A percentile compares a stretch with the other conserved stretches of the same genome.
Conservation (phyloP, 2,797 vertebrate genomes). For the Sebastes steindachneri region DNA sequence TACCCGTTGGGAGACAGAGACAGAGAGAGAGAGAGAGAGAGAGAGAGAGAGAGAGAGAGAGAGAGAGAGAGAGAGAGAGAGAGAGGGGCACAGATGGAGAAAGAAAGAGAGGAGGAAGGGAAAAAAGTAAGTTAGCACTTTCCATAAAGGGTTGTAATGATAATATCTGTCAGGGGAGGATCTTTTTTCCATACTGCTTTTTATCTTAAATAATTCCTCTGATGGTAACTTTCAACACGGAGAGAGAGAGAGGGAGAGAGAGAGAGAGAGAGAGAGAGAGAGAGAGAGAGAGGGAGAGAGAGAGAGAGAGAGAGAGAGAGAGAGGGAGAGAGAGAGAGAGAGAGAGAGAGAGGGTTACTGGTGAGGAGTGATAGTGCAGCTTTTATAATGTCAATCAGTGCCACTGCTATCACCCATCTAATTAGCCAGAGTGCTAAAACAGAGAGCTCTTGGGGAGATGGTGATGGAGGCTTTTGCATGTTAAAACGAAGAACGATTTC, state of each 20-base stretch:
- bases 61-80: slow-evolving; percentile 26
- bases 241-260: slow-evolving; percentile 83
- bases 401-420: slow-evolving; percentile 88
- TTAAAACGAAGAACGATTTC: slow-evolving; percentile 86
- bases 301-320: slow-evolving; percentile 81
- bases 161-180: slow-evolving; percentile 89
- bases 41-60: slow-evolving; percentile 41
- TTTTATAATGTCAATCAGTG: slow-evolving; percentile 97
- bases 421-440: slow-evolving; percentile 93
- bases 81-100: slow-evolving; percentile 41
- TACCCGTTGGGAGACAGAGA: slow-evolving; percentile 65
- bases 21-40: too few species aligned
- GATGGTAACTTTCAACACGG: slow-evolving; percentile 92
- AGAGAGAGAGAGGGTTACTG: slow-evolving; percentile 60
- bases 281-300: slow-evolving; percentile 81
- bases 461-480: slow-evolving; percentile 92
- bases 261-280: slow-evolving; percentile 83
- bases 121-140: slow-evolving; percentile 86
- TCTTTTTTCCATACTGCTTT: slow-evolving; percentile 83
- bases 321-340: slow-evolving; percentile 82
- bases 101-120: slow-evolving; percentile 47
- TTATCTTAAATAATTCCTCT: slow-evolving; percentile 95
- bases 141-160: slow-evolving; percentile 93
- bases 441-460: slow-evolving; percentile 91
- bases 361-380: slow-evolving; percentile 86